Conservation (phyloP, 1,140 invertebrate genomes). For the Drosophila carrolli region DNA sequence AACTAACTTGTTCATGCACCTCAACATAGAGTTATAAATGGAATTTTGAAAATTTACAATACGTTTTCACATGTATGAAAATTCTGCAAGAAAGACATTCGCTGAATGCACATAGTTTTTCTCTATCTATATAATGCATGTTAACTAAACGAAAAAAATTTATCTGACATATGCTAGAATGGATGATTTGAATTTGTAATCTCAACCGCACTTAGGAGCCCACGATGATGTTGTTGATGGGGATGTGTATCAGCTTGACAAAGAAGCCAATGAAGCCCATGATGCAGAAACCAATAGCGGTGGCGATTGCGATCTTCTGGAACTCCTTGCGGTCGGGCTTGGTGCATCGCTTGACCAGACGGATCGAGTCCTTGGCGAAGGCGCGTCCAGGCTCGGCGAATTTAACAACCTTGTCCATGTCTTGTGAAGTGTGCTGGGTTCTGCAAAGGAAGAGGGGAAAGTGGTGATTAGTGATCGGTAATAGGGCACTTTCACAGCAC, state of each 20-base stretch:
- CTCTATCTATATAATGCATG: constrained; percentile 37
- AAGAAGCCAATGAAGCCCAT: constrained; percentile 99
- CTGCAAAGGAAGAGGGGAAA: constrained; percentile 3
- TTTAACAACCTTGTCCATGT: constrained; percentile 98
- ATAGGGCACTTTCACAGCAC: constrained; percentile 47
- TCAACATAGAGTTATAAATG: constrained; percentile 44
- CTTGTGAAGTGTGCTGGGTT: constrained; percentile 41
- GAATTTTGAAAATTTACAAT: constrained; percentile 62
- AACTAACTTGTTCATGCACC: constrained; percentile 58
- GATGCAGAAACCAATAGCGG: constrained; percentile 99
- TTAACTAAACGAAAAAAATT: constrained; percentile 66
- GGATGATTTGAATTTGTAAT: constrained; percentile 40
- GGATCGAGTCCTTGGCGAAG: constrained; percentile 98
- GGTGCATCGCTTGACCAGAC: constrained; percentile 99
- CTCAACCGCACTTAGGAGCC: constrained; percentile 86
- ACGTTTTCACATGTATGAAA: constrained; percentile 49
- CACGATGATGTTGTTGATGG: constrained; percentile 99
- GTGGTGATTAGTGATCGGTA: not conserved
- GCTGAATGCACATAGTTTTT: constrained; percentile 65
- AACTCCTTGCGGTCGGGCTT: constrained; percentile 99
- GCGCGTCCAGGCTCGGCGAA: constrained; percentile 97
- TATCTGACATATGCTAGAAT: constrained; percentile 46
- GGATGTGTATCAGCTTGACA: constrained; percentile 99
- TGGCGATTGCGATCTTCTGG: constrained; percentile 99
- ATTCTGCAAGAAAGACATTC: constrained; percentile 62